A percentile compares a stretch with the other conserved stretches of the same genome.
Evolutionary conservation across 2,113 vertebrate species (phyloP).

Genomic region (Gymnogyps californianus): DNA sequence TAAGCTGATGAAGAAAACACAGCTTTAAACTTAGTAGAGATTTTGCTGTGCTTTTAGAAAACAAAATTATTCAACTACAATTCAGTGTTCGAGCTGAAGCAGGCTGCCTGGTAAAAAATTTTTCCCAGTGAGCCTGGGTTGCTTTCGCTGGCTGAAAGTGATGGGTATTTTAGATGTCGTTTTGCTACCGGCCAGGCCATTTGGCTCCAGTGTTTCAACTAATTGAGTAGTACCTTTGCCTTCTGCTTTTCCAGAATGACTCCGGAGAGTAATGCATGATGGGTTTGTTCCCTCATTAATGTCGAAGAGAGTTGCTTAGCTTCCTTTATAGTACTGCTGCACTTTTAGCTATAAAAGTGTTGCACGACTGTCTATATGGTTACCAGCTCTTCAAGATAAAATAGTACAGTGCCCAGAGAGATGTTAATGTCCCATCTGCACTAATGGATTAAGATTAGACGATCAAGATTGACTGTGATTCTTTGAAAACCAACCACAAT

Average conservation of each 20-base stretch:
- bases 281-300: not conserved
- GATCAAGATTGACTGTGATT: not conserved
- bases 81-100: not conserved
- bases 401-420: not conserved
- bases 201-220: not conserved
- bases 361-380: fast-evolving
- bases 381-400: not conserved
- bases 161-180: fast-evolving
- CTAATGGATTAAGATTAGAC: not conserved
- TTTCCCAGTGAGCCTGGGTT: not conserved
- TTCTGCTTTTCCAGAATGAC: not conserved
- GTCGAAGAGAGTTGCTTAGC: not conserved
- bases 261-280: fast-evolving
- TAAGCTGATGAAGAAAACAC: not conserved
- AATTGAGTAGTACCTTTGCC: not conserved
- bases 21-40: not conserved
- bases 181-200: not conserved
- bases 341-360: fast-evolving
- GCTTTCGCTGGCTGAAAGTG: not conserved
- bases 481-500: not conserved
- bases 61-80: not conserved
- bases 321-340: not conserved
- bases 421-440: fast-evolving
- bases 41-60: not conserved
- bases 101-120: fast-evolving